Base-by-base conservation (phyloP, 2,797 vertebrate genomes). In the Garrulus glandarius region DNA sequence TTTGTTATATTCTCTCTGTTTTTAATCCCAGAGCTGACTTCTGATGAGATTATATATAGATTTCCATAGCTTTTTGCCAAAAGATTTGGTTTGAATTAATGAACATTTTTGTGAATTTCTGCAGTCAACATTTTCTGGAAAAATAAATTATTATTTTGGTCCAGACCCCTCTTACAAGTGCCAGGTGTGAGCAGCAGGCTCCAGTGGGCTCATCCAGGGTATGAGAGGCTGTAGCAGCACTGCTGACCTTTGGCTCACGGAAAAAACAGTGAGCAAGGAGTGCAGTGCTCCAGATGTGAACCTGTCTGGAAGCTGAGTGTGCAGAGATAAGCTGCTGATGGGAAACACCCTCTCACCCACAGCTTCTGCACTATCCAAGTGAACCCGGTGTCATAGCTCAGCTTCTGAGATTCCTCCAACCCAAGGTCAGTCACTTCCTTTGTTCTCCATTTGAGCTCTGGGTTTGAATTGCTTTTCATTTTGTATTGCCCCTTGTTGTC, bases 11-110 rank as follows among this genome's bases (percentile, higher is more conserved):
- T 50, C 6, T 84, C n/a, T 47, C 43, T 61, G 34, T 2, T 86
- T 90, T 79, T 47, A 82, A 30, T 79, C 74, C 52, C 20, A 47
- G 67, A 91, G 36, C 47, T 87, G 84, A 39, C 53, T 94, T 75
- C 57, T 93, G 55, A 47, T 6, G 5, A 80, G 44, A 11, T 52
- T 9, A 24, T 37, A 19, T 6, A 12, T 49, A 41, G 43, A 72
- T 82, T 89, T 84, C 55, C 14, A 12, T 32, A 56, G 36, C 32
- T 87, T 76, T 79, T n/a, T 1, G 27, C 36, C 49, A 68, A 5
- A 72, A 79, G 26, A 22, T 36, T 91, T 61, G 11, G 7, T 79
- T 72, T 37, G 18, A 47, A 30, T 85, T 52, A 57, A 76, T 18
- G 20, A n/a, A 13, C 13, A 0, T 67, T 47, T 44, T n/a, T 39